These are phyloP conservation scores for Clarias gariepinus DNA, from an alignment of 2,113 vertebrate genomes.

Conservation along the genomic window DNA sequence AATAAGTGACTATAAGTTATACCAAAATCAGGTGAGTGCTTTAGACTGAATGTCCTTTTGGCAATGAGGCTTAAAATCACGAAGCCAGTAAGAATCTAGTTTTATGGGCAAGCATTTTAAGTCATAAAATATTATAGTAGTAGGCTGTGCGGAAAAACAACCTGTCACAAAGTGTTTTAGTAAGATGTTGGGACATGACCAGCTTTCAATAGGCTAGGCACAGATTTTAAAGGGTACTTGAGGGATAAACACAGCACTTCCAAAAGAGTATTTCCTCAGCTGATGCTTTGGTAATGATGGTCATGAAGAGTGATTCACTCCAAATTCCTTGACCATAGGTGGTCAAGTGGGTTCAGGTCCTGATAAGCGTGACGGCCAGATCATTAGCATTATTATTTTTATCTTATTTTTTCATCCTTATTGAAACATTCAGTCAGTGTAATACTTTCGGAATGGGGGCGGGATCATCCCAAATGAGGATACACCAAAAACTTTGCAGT, in stretches of 20 bases:
- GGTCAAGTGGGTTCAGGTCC: not conserved
- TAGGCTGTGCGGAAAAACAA: not conserved
- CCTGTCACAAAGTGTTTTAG: not conserved
- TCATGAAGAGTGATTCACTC: not conserved
- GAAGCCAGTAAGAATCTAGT: conserved; percentile 15
- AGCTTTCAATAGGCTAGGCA: not conserved
- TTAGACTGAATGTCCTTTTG: not conserved
- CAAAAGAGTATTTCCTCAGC: not conserved
- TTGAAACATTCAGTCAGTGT: not conserved
- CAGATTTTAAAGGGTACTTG: not conserved
- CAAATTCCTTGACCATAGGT: not conserved
- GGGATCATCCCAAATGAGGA: not conserved
- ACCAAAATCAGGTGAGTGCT: not conserved
- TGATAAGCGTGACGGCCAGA: not conserved
- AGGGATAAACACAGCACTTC: not conserved
- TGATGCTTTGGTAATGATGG: not conserved
- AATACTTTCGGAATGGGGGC: not conserved
- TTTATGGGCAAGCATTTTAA: not conserved
- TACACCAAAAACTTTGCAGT: not conserved
- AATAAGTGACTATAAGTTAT: not conserved
- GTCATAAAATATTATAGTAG: not conserved
- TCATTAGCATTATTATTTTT: not conserved
- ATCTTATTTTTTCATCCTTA: not conserved
- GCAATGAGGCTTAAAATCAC: not conserved
- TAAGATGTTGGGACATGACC: not conserved